Base-by-base conservation (phyloP, 1,140 invertebrate species). In the Lepidurus packardi region DNA sequence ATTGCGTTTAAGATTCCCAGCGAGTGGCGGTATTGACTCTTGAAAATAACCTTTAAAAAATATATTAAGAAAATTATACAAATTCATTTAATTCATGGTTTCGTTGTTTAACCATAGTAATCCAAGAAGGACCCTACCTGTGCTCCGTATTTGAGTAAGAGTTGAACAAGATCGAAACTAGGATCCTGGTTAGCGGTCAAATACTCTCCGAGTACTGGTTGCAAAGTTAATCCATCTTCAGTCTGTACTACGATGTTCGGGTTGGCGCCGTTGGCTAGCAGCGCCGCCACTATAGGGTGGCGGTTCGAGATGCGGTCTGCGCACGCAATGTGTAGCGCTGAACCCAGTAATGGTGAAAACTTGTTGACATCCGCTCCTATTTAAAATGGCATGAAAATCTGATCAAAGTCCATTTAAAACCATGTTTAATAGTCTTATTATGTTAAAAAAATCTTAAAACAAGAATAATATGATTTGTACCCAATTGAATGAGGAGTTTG, bases 261-360 rank as follows among this genome's bases (percentile, higher is more conserved):
- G 83, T 94, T 91, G 1, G 92, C 92, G 34, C 92, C 91, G 44
- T 88, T 87, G 80, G 90, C 89, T 78, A 95, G 84, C 47, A 95
- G 85, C 86, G 93, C 89, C 85, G 90, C 79, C 47, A 90, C 84
- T 5, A 90, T 86, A 43, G 86, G 85, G 65, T 84, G 80, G 25
- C 86, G 88, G 81, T 94, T 92, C 1, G 88, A 87, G 75, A 95
- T 91, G 79, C 91, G 92, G 82, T 95, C 93, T 0, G 93, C 92
- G 83, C 93, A 93, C 0, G 93, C 94, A 7, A 96, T 92, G 84
- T 96, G 94, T 8, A 96, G 87, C 0, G 94, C 91, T 0, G 92
- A 92, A 8, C 93, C 93, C 80, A 94, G 93, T 77, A 94, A 91
- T 1, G 92, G 92, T 13, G 92, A 93, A 11, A 90, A 91, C 8